Evolutionary conservation across 2,797 vertebrate species (phyloP).

Genomic region (Danio jaintianensis): DNA sequence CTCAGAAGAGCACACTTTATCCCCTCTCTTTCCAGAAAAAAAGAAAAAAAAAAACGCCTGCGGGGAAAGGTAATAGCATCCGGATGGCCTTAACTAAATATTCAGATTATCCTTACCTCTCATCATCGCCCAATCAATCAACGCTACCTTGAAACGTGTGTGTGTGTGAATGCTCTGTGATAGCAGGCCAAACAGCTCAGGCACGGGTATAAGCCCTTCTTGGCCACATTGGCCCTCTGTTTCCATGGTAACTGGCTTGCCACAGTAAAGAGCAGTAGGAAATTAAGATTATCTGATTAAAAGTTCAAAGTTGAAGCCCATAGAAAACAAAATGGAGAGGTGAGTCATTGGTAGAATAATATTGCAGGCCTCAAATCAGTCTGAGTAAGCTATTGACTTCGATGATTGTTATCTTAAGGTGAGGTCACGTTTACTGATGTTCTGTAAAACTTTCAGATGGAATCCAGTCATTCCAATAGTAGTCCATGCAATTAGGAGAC

Average conservation of each 20-base stretch:
- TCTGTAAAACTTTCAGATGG: neutral
- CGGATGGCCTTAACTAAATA: constrained; percentile 80
- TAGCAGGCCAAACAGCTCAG: constrained; percentile 49
- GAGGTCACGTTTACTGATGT: neutral
- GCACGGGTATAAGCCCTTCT: constrained; percentile 49
- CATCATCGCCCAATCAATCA: constrained; percentile 78
- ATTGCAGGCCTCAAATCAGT: constrained; percentile 19
- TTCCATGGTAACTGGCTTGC: constrained; percentile 54
- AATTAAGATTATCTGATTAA: constrained; percentile 60
- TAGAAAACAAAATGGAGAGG: constrained; percentile 41
- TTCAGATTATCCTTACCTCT: constrained; percentile 80
- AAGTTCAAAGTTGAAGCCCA: constrained; percentile 54
- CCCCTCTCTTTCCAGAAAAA: constrained; percentile 32
- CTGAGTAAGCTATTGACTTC: constrained; percentile 39
- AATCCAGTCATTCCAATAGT: neutral
- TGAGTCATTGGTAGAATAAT: constrained; percentile 16
- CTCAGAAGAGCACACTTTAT: constrained; percentile 24
- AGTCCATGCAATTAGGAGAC: too few species aligned
- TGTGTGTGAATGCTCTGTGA: constrained; percentile 42
- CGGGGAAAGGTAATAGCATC: constrained; percentile 73
- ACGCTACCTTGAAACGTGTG: constrained; percentile 62
- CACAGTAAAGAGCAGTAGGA: constrained; percentile 59
- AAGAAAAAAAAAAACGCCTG: constrained; percentile 38
- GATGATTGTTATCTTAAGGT: neutral
- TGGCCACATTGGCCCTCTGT: constrained; percentile 54